Evolutionary conservation across 37 sponge, comb jelly and placozoan genomes (phyloP).

Genomic region (Geodia barretti): DNA sequence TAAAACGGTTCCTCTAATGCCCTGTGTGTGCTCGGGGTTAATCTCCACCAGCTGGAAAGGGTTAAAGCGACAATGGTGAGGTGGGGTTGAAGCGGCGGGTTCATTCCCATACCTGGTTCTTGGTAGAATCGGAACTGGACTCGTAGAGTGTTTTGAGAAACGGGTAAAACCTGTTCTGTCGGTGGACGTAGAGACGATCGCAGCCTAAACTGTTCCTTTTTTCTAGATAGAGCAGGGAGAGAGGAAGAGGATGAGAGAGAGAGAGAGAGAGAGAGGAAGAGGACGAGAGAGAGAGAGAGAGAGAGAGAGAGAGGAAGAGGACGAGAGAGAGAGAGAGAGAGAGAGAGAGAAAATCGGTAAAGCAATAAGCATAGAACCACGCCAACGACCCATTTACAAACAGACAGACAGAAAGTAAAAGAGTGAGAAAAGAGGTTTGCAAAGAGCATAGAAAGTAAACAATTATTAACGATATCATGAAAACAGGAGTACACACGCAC

Average conservation of each 20-base stretch:
- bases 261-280: neutral
- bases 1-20: conserved; percentile 51
- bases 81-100: neutral
- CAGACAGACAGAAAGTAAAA: too few relatives aligned
- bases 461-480: too few relatives aligned
- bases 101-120: neutral
- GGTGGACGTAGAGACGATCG: conserved; percentile 69
- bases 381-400: too few relatives aligned
- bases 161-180: conserved; percentile 32
- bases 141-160: conserved; percentile 67
- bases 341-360: neutral
- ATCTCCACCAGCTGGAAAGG: conserved; percentile 22
- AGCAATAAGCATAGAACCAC: too few relatives aligned
- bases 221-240: conserved; percentile 29
- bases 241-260: neutral
- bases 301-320: neutral
- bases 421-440: too few relatives aligned
- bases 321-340: conserved; percentile 3
- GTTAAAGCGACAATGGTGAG: conserved; percentile 1
- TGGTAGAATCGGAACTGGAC: neutral
- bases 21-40: conserved; percentile 45
- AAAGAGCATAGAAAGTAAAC: too few relatives aligned
- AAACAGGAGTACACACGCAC: too few relatives aligned
- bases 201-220: conserved; percentile 74
- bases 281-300: conserved; percentile 9